Evolutionary conservation across 1,140 invertebrate species (phyloP).

Genomic region (Saccostrea cuccullata): DNA sequence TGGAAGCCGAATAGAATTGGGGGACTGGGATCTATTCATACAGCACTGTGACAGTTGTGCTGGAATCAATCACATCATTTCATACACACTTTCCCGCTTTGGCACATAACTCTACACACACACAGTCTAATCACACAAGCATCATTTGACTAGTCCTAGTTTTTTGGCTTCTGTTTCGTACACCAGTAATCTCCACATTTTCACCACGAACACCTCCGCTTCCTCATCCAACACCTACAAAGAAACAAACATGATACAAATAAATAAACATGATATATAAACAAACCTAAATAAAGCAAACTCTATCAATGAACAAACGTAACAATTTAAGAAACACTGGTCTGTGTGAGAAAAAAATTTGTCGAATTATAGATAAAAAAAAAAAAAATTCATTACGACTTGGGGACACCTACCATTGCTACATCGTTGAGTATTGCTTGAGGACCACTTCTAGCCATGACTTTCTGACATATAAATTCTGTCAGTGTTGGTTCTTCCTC

Average conservation of each 20-base stretch:
- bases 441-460: constrained; percentile 93
- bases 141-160: constrained; percentile 77
- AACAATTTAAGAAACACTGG: no score
- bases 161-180: constrained; percentile 99
- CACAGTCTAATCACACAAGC: constrained; percentile 3
- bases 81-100: not conserved
- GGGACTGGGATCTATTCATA: not conserved
- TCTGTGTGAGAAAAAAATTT: no score
- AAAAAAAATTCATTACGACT: not conserved
- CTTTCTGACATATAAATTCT: constrained; percentile 99
- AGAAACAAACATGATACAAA: constrained; percentile 52
- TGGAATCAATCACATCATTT: not conserved
- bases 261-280: no score
- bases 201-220: constrained; percentile 99
- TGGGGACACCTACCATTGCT: constrained; percentile 89
- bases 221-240: constrained; percentile 97
- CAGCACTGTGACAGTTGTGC: not conserved
- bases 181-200: constrained; percentile 99
- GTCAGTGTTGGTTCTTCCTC: constrained; percentile 99
- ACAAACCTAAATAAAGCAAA: no score
- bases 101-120: not conserved
- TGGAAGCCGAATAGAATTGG: not conserved
- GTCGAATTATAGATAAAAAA: no score
- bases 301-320: no score
- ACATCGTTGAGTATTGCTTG: constrained; percentile 98